Evolutionary conservation across 2,888 invertebrate genomes (phyloP), one percentile per base, ranked within the genome.

Genomic region (Chrysina gloriosa): DNA sequence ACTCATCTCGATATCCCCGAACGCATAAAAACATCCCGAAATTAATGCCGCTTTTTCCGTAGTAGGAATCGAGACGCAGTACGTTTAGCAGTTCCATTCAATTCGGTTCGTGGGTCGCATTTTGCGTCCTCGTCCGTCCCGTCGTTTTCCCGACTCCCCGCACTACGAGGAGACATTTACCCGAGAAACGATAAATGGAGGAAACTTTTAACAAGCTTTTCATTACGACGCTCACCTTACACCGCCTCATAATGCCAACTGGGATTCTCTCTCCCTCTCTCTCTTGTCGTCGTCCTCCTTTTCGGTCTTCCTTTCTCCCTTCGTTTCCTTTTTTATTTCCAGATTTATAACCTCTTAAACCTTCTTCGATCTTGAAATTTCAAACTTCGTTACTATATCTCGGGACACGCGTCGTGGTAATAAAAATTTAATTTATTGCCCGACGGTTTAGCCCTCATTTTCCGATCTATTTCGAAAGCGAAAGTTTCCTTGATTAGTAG

Each of bases 191-290:
- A 79, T 79, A 79, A 80, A 79, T 78, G 78, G 75, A 69, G 75
- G 72, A 79, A 81, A 81, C 77, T 81, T 81, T 79, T 79, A 79
- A 80, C 79, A 80, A 78, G 78, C 77, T 80, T 81, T 81, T 80
- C 78, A 81, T 81, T 80, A 80, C 76, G 71, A 66, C 72, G 70
- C 74, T 74, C 76, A 76, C 77, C 78, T 76, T 71, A 67, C 71
- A 74, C 75, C 77, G 69, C 47, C 61, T 73, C 75, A 76, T 77
- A 77, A 78, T 76, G 69, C 74, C 69, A 73, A 73, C 72, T 70
- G 39, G 68, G 69, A 69, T 74, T 71, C 72, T 73, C 73, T 74
- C 74, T 34, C 34, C 34, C 14, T 16, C n/a, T 52, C 52, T 39
- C 42, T 25, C 42, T 42, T 19, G 21, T 39, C 61, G 5, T 23